Base-by-base conservation (phyloP, 2,797 vertebrate genomes). In the Coranthus polyacanthus region DNA sequence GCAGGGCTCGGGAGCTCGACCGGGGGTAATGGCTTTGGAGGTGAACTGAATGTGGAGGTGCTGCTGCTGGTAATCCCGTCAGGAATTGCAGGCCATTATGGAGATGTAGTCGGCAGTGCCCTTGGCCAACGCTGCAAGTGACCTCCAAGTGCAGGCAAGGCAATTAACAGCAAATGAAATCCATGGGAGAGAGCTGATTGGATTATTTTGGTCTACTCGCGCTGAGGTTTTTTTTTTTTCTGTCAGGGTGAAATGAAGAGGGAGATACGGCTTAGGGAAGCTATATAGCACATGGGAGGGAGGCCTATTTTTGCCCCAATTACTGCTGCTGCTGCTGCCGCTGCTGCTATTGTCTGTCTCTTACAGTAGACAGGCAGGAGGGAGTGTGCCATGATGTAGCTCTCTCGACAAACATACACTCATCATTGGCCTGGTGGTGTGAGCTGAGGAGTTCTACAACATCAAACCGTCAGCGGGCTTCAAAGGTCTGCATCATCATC, bases 81-180 rank as follows among this genome's bases (percentile, higher is more conserved):
- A 57, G 72, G 83, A 75, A 66, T 65, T 21, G 55, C 26, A 59
- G n/a, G 65, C 51, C 77, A 81, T 85, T 81, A 85, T 75, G 68
- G 66, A 76, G 59, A 85, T 78, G 60, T 46, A 42, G 76, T 47
- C 66, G 0, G 46, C 61, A 15, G 58, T 10, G 51, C 66, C 71
- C 64, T 81, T 71, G 71, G 60, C 72, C 78, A 5, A 41, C 55
- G 59, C 72, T 43, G 74, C 58, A 58, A 68, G 51, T 81, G 84
- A 89, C 83, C 88, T 88, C 83, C 42, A 56, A 77, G 54, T 0
- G 0, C 59, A 56, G 46, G 45, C 42, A 2, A 62, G 64, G 66
- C 83, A 85, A 85, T 89, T 85, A 88, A 62, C 49, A 24, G 72
- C 60, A 75, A 85, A 83, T 86, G 46, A 76, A 83, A 87, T 75